phyloP scores from a whole-genome alignment of 2,888 invertebrate genomes.

The Scaptomyza parva region DNA sequence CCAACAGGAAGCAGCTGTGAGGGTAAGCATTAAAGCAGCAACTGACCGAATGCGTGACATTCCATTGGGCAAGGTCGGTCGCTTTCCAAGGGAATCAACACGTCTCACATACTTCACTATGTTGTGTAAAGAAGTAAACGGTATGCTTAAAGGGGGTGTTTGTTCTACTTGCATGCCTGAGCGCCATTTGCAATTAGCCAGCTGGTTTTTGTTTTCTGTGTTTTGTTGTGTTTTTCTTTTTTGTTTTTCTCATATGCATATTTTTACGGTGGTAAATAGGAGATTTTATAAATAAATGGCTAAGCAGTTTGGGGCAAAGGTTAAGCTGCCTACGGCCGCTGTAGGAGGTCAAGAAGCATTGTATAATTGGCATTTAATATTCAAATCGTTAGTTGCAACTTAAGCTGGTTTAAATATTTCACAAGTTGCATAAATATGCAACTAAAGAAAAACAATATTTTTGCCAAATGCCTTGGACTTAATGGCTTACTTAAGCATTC shows the following conservation, averaged over 20 bases:
- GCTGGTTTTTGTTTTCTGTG: conserved; percentile 16
- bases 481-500: neutral
- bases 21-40: conserved; percentile 19
- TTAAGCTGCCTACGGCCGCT: neutral
- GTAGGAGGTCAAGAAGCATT: conserved; percentile 2
- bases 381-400: conserved; percentile 32
- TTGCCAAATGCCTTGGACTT: neutral
- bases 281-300: conserved; percentile 44
- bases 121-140: neutral
- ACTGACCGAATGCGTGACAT: conserved; percentile 65
- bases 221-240: conserved; percentile 18
- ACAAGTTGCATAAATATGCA: conserved; percentile 37
- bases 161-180: conserved; percentile 37
- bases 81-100: conserved; percentile 46
- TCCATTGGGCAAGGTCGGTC: conserved; percentile 50
- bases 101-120: conserved; percentile 8
- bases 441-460: neutral
- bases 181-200: conserved; percentile 66
- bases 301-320: conserved; percentile 3
- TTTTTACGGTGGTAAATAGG: conserved; percentile 36
- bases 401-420: conserved; percentile 18
- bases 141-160: neutral
- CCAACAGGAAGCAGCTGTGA: conserved; percentile 41
- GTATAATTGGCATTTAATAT: conserved; percentile 32
- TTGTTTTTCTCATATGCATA: conserved; percentile 52